Percentiles rank a stretch among this genome's conserved stretches.
These are phyloP conservation scores for Pissodes strobi DNA, from an alignment of 1,140 invertebrate species.

Conservation along the genomic window DNA sequence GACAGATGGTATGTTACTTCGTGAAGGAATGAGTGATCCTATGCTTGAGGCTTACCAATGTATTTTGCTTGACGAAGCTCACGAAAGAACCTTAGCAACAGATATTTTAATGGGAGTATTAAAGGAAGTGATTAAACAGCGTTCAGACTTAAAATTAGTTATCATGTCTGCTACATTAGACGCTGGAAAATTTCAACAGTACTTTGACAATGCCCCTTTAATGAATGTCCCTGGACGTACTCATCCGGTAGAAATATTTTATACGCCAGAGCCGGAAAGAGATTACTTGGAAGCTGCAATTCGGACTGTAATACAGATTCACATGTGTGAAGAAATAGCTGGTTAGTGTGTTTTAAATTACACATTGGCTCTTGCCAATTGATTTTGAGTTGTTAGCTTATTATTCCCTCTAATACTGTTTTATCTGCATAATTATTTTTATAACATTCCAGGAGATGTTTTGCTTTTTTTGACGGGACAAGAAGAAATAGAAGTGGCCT, in stretches of 20 bases:
- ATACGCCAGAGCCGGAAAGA: slow-evolving; percentile 97
- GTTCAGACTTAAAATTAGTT: slow-evolving; percentile 93
- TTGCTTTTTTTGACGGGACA: slow-evolving; percentile 90
- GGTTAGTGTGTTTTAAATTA: slow-evolving; percentile 82
- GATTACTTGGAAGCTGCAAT: slow-evolving; percentile 99
- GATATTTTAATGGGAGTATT: slow-evolving; percentile 99
- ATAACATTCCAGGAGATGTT: slow-evolving; percentile 28
- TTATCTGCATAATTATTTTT: background rate
- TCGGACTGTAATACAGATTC: slow-evolving; percentile 97
- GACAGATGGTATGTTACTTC: slow-evolving; percentile 99
- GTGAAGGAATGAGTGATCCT: slow-evolving; percentile 99
- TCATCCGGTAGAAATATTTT: slow-evolving; percentile 98
- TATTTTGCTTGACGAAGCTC: slow-evolving; percentile 97
- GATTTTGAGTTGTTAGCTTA: no score
- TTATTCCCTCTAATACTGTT: no score
- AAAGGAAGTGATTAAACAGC: slow-evolving; percentile 95
- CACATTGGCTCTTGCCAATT: no score
- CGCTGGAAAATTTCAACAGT: slow-evolving; percentile 98
- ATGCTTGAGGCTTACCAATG: slow-evolving; percentile 96
- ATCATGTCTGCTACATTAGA: slow-evolving; percentile 99
- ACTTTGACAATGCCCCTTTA: slow-evolving; percentile 97
- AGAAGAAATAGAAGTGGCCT: slow-evolving; percentile 99
- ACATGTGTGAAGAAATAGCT: slow-evolving; percentile 95
- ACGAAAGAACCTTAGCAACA: slow-evolving; percentile 97
- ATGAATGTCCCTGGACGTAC: slow-evolving; percentile 98